These are phyloP conservation scores for Pseudolaguvia tuberculata DNA, from an alignment of 2,113 vertebrate species.

Conservation along the genomic window DNA sequence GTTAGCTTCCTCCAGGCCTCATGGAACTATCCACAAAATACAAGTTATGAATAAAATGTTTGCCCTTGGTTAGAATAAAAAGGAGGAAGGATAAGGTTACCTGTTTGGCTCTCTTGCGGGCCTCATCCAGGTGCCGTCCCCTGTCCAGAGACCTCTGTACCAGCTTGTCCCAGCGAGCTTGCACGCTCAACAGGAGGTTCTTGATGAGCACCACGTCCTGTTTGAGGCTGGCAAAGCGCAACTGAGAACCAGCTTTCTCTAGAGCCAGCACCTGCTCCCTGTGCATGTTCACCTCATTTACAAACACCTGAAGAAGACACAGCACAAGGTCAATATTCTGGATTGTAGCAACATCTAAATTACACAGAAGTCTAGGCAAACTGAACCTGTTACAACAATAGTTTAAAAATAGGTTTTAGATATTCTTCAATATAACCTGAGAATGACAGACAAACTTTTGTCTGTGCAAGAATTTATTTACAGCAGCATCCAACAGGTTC, in stretches of 20 bases:
- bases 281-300: slow-evolving; percentile 95
- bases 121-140: slow-evolving; percentile 88
- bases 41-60: not conserved
- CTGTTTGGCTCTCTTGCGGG: slow-evolving; percentile 95
- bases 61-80: not conserved
- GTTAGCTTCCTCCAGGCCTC: slow-evolving; percentile 97
- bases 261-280: slow-evolving; percentile 91
- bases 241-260: slow-evolving; percentile 91
- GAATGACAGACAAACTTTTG: not conserved
- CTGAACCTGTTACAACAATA: no score
- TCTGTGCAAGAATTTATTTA: not conserved
- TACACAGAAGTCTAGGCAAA: not conserved
- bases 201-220: slow-evolving; percentile 97
- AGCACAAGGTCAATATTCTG: not conserved
- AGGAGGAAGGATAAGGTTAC: slow-evolving; percentile 59
- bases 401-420: not conserved
- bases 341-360: no score
- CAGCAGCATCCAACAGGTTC: not conserved
- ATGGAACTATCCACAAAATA: slow-evolving; percentile 75
- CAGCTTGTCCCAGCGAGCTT: slow-evolving; percentile 97
- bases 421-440: not conserved
- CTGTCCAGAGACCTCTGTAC: slow-evolving; percentile 94
- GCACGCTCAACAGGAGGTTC: slow-evolving; percentile 94
- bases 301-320: slow-evolving; percentile 78
- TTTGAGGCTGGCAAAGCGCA: slow-evolving; percentile 95